Evolutionary conservation across 2,888 invertebrate genomes (phyloP), one percentile per base, ranked within the genome.

Genomic region (Schizaphis graminum): DNA sequence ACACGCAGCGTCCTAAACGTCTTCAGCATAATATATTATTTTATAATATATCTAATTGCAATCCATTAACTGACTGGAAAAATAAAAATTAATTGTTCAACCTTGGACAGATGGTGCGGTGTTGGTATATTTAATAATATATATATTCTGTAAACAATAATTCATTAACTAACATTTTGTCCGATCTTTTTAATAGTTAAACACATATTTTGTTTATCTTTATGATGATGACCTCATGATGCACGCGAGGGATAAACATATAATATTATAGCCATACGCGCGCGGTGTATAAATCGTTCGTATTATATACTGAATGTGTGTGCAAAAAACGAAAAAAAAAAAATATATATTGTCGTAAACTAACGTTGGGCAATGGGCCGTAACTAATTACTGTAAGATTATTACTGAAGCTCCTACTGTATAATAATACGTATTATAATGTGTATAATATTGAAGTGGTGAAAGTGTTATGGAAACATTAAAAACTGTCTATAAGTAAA

Each of bases 91-190:
- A 90, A 90, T 61, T 53, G 90, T 47, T 24, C n/a, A 35, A 44
- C 90, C 90, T 67, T 90, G 90, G 47, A 24, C 47, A 21, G 16
- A n/a, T 67, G n/a, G 61, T 61, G 44, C 8, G 21, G 47, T 90
- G 44, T 67, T 77, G 35, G 77, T 21, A 77, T 77, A 77, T 77
- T 77, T 77, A 77, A 77, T 77, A 77, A 77, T 77, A 56, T 56
- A 56, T 86, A 47, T 28, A 47, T 41, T 35, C 28, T 35, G 91
- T 77, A 91, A 91, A 91, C 91, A 84, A 91, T 77, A 91, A 84
- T 91, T 91, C 91, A 77, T 91, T 91, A 91, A 91, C 49, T 91
- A 84, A 91, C 35, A 91, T 91, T 91, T 53, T 77, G 49, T 91
- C 77, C 91, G 26, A 41, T 91, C 41, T 91, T 91, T 77, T 67